A percentile compares a stretch with the other conserved stretches of the same genome.
These are phyloP conservation scores for Brachystomella parvula DNA, from an alignment of 1,140 invertebrate species.

Conservation along the genomic window DNA sequence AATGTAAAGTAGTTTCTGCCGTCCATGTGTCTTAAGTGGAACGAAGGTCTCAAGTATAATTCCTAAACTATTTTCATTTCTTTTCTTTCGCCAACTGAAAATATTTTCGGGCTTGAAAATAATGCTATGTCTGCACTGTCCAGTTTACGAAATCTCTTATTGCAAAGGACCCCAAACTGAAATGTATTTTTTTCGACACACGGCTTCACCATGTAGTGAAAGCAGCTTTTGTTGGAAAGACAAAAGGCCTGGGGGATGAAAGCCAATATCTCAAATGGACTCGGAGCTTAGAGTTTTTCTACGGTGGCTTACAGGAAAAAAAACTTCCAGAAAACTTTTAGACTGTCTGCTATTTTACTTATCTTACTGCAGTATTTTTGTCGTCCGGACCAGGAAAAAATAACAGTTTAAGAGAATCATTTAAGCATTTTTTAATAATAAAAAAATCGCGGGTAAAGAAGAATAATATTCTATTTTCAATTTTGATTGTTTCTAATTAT, in stretches of 20 bases:
- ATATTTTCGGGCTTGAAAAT: background rate
- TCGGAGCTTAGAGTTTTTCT: background rate
- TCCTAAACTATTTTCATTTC: background rate
- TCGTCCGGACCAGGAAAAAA: too few species aligned
- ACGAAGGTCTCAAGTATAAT: background rate
- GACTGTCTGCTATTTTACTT: too few species aligned
- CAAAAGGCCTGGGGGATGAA: background rate
- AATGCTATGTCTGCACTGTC: background rate
- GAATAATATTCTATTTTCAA: too few species aligned
- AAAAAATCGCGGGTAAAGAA: too few species aligned
- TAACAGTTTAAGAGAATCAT: too few species aligned
- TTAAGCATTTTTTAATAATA: too few species aligned
- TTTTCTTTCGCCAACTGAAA: background rate
- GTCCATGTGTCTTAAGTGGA: background rate
- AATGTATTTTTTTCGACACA: background rate
- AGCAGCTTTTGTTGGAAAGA: background rate
- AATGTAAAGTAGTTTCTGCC: background rate
- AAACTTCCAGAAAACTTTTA: too few species aligned
- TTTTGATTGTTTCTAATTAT: too few species aligned
- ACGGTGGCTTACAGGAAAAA: background rate
- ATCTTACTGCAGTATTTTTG: too few species aligned
- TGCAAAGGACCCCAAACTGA: background rate
- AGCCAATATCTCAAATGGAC: conserved; percentile 8
- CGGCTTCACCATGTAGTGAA: background rate
- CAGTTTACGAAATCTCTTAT: background rate